Evolutionary conservation across 2,113 vertebrate genomes (phyloP), one percentile per base, ranked within the genome.

Genomic region (Fregata magnificens): DNA sequence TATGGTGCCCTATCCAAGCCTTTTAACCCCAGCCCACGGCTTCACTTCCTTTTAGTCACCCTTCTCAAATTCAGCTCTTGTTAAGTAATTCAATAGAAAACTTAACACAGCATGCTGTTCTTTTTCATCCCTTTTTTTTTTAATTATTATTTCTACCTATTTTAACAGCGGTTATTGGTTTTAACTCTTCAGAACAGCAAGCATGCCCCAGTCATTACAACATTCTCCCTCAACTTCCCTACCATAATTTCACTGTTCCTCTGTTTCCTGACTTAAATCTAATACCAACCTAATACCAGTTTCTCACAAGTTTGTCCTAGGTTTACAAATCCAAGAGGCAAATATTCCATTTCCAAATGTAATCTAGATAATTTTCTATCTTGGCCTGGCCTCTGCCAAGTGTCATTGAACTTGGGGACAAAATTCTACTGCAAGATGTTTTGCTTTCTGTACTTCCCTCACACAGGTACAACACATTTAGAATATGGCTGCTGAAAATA

Each of bases 401-500:
- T 17, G 14, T 63, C 66, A 18, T 0, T 53, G 59, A 93, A 90
- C 29, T 52, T 56, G 11, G 16, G 26, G 18, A 73, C 26, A 61
- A 86, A 90, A 88, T 50, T 52, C 18, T 47, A 50, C n/a, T 29
- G n/a, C 26, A 81, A 52, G 14, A 47, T 53, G 74, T 88, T 82
- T 58, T 90, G 77, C 58, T 89, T 91, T 97, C 95, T 94, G 59
- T 86, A 72, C 14, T 55, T 95, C 71, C 82, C 88, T 90, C 91
- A 80, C 56, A 71, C 31, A 59, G 91, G 77, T 53, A 89, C 17
- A 59, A 86, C 5, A 50, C 17, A 18, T 81, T 88, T 34, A 92
- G 92, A 86, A 95, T 70, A 93, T 73, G 50, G 78, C 53, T 93
- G 94, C 12, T 32, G 93, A 93, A 92, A 95, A 95, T 70, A 97